Conservation (phyloP, 2,888 invertebrate genomes). For the Ophion costatus region DNA sequence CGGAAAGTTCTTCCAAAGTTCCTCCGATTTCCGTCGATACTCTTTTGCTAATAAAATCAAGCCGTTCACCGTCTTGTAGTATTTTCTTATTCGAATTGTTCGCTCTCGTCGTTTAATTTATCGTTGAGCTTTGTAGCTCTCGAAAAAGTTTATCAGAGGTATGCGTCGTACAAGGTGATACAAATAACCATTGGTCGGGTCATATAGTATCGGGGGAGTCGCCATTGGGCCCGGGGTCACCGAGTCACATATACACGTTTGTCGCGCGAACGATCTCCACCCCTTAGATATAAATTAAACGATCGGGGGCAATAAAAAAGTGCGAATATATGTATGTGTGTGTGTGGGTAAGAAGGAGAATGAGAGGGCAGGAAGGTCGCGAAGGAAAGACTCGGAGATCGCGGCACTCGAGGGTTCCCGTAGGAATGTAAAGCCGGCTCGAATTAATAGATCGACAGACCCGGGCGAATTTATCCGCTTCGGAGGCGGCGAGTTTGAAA, state of each 20-base stretch:
- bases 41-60: not conserved
- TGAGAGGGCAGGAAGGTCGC: conserved; percentile 76
- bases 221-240: conserved; percentile 41
- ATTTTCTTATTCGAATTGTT: conserved; percentile 14
- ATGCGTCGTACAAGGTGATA: conserved; percentile 6
- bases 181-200: conserved; percentile 38
- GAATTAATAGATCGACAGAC: conserved; percentile 82
- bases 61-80: not conserved
- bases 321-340: conserved; percentile 4
- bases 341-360: conserved; percentile 38
- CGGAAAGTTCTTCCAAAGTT: not conserved
- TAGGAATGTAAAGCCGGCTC: conserved; percentile 80
- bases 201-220: not conserved
- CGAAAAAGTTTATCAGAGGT: not conserved
- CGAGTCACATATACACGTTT: conserved; percentile 48
- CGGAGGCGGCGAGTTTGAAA: conserved; percentile 67
- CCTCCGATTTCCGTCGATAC: not conserved
- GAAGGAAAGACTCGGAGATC: conserved; percentile 61
- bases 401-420: conserved; percentile 75
- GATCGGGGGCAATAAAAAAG: conserved; percentile 56
- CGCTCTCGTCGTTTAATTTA: conserved; percentile 8
- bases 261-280: conserved; percentile 54
- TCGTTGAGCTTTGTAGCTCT: conserved; percentile 1
- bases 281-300: conserved; percentile 59
- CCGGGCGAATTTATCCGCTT: conserved; percentile 82